Evolutionary conservation across 2,797 vertebrate genomes (phyloP), one percentile per base, ranked within the genome.

Genomic region (Taeniopygia guttata): DNA sequence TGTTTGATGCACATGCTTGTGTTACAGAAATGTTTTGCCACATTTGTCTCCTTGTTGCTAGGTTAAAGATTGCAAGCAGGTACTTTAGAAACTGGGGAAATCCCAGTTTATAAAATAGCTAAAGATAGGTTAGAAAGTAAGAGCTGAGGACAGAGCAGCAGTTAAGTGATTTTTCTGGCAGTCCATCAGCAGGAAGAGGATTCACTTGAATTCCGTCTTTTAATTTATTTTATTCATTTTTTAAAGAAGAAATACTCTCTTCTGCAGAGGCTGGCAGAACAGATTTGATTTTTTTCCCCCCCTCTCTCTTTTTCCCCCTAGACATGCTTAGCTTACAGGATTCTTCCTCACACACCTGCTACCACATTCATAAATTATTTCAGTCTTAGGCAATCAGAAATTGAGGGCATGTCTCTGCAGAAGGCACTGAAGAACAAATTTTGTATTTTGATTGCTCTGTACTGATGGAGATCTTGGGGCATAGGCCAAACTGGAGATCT

Each of bases 121-220:
- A 43, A 95, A 88, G 70, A 54, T 43, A 73, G 45, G 56, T 88
- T 91, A 60, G 70, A 94, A 93, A 87, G 70, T 79, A 84, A 70
- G n/a, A 91, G 40, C 58, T 83, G 72, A 77, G 2, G 7, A 74
- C 66, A 54, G 63, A 73, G 45, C 26, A 84, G 49, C 49, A 74
- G 30, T 66, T 64, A 68, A 77, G 26, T 89, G 72, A 1, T 0
- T 36, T 88, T 93, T 68, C 74, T 94, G 81, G 56, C 75, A 75
- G 75, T 51, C 46, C 21, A 5, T 92, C 69, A 89, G 21, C 54
- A 89, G 81, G 72, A 89, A 93, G 43, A 46, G 43, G 60, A 80
- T 85, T 93, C 42, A 58, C 23, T 91, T 70, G 43, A 90, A 72
- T 79, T 95, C 69, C 2, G 0, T 60, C 55, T 34, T 52, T 30